These are phyloP conservation scores for Philantomba maxwellii DNA, from an alignment of 2,113 vertebrate species.

Conservation along the genomic window DNA sequence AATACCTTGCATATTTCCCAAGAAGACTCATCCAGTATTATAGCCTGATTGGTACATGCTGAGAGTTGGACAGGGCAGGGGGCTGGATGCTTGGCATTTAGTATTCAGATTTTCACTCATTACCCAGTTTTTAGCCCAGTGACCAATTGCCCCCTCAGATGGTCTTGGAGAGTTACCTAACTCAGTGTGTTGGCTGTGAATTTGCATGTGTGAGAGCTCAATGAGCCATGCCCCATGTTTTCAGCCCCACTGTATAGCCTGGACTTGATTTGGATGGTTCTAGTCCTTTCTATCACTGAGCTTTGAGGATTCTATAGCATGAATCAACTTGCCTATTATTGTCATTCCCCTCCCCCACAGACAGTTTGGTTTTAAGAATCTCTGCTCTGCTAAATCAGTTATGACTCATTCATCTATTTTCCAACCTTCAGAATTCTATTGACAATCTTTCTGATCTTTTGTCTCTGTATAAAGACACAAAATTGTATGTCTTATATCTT, in stretches of 20 bases:
- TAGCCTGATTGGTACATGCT: background rate
- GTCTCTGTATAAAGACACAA: background rate
- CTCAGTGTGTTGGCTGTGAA: background rate
- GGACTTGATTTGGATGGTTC: background rate
- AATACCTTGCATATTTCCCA: background rate
- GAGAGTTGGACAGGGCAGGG: background rate
- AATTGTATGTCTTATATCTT: background rate
- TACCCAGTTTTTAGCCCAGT: background rate
- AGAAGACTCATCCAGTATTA: background rate
- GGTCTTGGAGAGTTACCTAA: background rate
- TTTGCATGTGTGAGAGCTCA: background rate
- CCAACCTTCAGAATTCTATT: slow-evolving; percentile 13
- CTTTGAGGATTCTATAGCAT: background rate
- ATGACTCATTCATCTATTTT: slow-evolving; percentile 49
- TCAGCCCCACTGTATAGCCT: background rate
- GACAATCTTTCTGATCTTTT: slow-evolving; percentile 17
- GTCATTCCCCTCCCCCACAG: background rate
- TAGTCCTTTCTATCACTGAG: background rate
- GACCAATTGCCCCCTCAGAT: background rate
- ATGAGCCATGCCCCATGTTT: background rate
- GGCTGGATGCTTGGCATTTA: background rate
- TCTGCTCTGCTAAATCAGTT: background rate
- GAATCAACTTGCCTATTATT: slow-evolving; percentile 15
- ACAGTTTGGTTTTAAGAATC: background rate
- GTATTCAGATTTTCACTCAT: background rate